These are phyloP conservation scores for Sinosuthora webbiana DNA, from an alignment of 2,113 vertebrate species.

Conservation along the genomic window DNA sequence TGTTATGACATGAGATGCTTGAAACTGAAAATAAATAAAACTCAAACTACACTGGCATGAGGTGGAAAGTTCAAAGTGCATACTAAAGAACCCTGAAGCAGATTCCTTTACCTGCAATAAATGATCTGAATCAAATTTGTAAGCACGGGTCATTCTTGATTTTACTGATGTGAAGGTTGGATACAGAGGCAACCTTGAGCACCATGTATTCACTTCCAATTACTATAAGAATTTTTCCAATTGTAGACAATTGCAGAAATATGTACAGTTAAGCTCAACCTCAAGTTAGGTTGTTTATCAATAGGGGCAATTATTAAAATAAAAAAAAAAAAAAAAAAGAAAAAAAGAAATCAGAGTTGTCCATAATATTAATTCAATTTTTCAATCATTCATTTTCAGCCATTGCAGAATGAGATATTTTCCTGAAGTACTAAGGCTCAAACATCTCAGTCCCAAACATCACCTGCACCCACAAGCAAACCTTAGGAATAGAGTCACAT, in stretches of 20 bases:
- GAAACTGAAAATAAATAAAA: neutral
- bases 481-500: neutral
- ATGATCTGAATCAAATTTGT: neutral
- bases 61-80: neutral
- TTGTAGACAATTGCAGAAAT: neutral
- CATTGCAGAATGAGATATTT: neutral
- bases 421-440: neutral
- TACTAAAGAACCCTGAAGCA: neutral
- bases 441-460: neutral
- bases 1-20: neutral
- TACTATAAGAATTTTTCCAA: neutral
- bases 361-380: neutral
- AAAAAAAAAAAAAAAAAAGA: accelerated
- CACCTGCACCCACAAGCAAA: neutral
- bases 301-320: neutral
- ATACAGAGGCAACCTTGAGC: neutral
- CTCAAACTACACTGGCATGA: neutral
- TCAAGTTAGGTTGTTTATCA: neutral
- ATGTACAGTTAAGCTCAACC: neutral
- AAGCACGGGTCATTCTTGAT: neutral
- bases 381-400: neutral
- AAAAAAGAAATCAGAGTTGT: accelerated
- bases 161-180: neutral
- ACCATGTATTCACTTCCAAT: neutral
- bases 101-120: neutral